Evolutionary conservation across 2,797 vertebrate species (phyloP).

Genomic region (Eremophila alpestris): DNA sequence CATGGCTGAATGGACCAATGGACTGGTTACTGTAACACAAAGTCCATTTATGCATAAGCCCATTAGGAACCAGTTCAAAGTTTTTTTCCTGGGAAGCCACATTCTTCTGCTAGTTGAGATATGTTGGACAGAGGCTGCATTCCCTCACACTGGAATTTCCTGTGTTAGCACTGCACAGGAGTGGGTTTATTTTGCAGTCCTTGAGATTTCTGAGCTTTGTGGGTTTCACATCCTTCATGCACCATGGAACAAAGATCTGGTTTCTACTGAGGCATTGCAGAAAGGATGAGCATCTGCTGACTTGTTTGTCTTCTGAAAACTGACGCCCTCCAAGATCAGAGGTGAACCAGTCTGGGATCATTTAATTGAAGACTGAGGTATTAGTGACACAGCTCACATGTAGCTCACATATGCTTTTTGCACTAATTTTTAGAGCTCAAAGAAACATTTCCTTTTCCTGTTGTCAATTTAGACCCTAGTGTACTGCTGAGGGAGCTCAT

Average conservation of each 20-base stretch:
- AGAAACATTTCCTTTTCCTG: not conserved
- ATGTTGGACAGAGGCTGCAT: slow-evolving; percentile 43
- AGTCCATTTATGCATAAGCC: not conserved
- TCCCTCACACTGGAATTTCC: slow-evolving; percentile 54
- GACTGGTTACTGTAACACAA: not conserved
- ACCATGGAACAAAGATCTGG: not conserved
- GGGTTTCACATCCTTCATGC: not conserved
- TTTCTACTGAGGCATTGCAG: not conserved
- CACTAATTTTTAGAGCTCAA: not conserved
- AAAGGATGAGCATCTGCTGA: not conserved
- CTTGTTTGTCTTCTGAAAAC: not conserved
- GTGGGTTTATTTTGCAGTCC: slow-evolving; percentile 29
- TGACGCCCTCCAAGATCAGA: not conserved
- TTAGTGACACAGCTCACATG: not conserved
- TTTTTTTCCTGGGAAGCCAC: slow-evolving; percentile 2
- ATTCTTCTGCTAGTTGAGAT: slow-evolving; percentile 39
- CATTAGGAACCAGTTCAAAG: slow-evolving; percentile 6
- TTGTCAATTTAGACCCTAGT: not conserved
- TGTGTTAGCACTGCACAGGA: slow-evolving; percentile 41
- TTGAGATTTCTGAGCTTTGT: slow-evolving; percentile 8
- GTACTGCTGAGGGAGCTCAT: not conserved
- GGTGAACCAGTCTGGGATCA: not conserved
- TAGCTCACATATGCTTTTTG: not conserved
- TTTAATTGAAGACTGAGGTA: not conserved
- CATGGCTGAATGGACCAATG: not conserved